These are phyloP conservation scores for Anoplopoma fimbria DNA, from an alignment of 2,113 vertebrate genomes.

Conservation along the genomic window DNA sequence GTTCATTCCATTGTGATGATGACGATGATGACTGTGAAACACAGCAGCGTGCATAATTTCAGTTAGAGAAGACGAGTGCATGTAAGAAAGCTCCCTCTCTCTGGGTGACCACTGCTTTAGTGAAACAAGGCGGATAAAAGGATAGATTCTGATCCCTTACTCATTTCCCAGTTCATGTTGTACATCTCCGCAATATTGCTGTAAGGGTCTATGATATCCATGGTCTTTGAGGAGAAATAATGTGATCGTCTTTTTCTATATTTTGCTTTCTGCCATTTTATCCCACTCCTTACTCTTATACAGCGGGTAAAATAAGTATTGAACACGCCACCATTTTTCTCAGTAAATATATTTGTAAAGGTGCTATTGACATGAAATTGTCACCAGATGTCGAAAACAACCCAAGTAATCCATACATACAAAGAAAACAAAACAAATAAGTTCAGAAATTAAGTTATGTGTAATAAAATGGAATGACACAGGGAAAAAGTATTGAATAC, in stretches of 20 bases:
- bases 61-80: constrained; percentile 40
- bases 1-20: constrained; percentile 30
- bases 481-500: too few species aligned
- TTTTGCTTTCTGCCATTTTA: constrained; percentile 30
- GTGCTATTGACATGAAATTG: too few species aligned
- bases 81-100: constrained; percentile 65
- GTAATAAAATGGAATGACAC: too few species aligned
- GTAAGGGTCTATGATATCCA: constrained; percentile 68
- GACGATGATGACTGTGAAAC: constrained; percentile 40
- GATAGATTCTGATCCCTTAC: constrained; percentile 75
- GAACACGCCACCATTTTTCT: too few species aligned
- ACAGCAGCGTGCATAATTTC: constrained; percentile 61
- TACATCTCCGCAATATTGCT: constrained; percentile 71
- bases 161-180: constrained; percentile 74
- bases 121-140: constrained; percentile 82
- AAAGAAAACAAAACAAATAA: too few species aligned
- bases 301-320: too few species aligned
- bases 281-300: constrained; percentile 12
- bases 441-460: too few species aligned
- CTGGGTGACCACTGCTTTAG: constrained; percentile 75
- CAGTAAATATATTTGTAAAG: too few species aligned
- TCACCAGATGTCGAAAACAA: too few species aligned
- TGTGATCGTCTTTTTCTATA: constrained; percentile 38
- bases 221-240: constrained; percentile 52
- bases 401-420: too few species aligned